Percentiles rank a stretch among this genome's conserved stretches.
Conservation (phyloP, 2,113 vertebrate genomes). For the Paramormyrops kingsleyae region DNA sequence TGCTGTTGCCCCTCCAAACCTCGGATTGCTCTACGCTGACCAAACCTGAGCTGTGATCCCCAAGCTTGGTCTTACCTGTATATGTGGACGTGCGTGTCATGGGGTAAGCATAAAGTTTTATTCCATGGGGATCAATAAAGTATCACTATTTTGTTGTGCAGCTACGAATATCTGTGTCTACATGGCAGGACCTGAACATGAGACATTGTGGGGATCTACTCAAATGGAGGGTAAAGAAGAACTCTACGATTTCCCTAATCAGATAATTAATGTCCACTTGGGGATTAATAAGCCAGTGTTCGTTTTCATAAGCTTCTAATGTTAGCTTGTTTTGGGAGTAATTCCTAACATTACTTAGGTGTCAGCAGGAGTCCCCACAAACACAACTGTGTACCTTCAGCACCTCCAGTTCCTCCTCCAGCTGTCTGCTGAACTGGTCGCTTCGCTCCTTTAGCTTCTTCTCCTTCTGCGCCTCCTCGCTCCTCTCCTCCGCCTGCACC, state of each 20-base stretch:
- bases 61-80: no score
- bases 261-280: not conserved
- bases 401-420: slow-evolving; percentile 88
- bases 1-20: not conserved
- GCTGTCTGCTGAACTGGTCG: slow-evolving; percentile 85
- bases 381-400: slow-evolving; percentile 68
- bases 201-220: not conserved
- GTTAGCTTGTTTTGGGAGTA: not conserved
- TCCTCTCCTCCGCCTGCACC: slow-evolving; percentile 75
- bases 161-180: not conserved
- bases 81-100: not conserved
- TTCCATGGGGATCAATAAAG: not conserved
- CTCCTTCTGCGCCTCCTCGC: slow-evolving; percentile 86
- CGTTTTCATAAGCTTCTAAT: not conserved
- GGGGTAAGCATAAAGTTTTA: not conserved
- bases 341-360: not conserved
- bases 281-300: not conserved
- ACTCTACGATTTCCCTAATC: not conserved
- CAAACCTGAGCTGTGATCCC: no score
- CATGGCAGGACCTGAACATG: not conserved
- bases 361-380: not conserved
- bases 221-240: not conserved
- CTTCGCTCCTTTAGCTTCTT: slow-evolving; percentile 86
- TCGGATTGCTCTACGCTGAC: not conserved
- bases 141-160: not conserved